Percentiles rank a stretch among this genome's conserved stretches.
Conservation (phyloP, 2,888 invertebrate genomes). For the Nephrotoma flavescens region DNA sequence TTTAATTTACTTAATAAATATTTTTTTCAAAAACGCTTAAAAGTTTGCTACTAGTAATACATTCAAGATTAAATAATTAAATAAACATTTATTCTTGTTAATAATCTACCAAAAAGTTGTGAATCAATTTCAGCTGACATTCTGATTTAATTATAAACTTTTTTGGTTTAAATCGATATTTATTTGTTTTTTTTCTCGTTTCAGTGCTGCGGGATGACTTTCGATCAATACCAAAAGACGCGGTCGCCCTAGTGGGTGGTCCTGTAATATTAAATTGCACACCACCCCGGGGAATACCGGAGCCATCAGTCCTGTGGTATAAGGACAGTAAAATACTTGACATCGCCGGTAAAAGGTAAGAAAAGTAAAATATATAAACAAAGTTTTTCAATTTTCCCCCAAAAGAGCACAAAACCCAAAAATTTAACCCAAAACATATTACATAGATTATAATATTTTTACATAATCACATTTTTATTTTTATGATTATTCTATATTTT, state of each 20-base stretch:
- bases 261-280: constrained; percentile 18
- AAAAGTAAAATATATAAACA: neutral
- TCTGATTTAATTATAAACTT: too few species aligned
- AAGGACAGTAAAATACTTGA: constrained; percentile 19
- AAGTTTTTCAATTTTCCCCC: neutral
- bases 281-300: constrained; percentile 19
- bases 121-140: too few species aligned
- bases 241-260: constrained; percentile 19
- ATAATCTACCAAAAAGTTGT: too few species aligned
- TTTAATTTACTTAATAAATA: too few species aligned
- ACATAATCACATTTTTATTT: neutral
- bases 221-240: constrained; percentile 17
- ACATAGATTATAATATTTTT: neutral
- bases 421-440: neutral
- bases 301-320: constrained; percentile 20
- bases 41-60: too few species aligned
- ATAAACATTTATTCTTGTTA: too few species aligned
- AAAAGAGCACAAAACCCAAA: neutral
- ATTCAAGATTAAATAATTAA: too few species aligned
- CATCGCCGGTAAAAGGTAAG: constrained; percentile 18
- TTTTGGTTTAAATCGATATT: too few species aligned
- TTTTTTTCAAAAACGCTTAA: too few species aligned
- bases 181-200: constrained; percentile 2
- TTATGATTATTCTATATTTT: neutral
- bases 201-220: constrained; percentile 18